A percentile compares a stretch with the other conserved stretches of the same genome.
These are phyloP conservation scores for Hemibates koningsi DNA, from an alignment of 2,113 vertebrate genomes.

Conservation along the genomic window DNA sequence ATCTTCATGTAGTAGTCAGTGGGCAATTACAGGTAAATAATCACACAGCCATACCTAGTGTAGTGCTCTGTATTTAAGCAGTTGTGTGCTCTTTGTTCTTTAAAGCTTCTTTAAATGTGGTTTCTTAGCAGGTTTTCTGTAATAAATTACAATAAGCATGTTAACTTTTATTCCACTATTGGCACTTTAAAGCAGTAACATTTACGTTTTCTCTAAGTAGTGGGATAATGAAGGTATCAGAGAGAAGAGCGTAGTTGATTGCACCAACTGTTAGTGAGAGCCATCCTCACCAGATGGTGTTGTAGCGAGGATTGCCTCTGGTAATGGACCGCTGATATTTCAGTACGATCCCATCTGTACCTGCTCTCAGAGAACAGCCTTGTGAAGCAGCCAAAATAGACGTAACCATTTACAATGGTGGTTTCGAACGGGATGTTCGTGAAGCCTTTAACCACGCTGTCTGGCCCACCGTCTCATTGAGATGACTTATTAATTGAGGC, in stretches of 20 bases:
- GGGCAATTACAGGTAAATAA: neutral
- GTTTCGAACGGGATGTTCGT: neutral
- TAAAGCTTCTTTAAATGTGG: neutral
- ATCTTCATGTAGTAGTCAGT: neutral
- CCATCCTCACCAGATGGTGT: conserved; percentile 43
- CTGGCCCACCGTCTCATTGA: neutral
- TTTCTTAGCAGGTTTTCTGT: neutral
- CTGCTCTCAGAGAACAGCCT: neutral
- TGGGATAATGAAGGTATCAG: neutral
- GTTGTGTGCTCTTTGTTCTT: neutral
- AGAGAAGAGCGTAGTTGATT: conserved; percentile 2
- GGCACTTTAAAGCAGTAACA: neutral
- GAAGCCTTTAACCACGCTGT: neutral
- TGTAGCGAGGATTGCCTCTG: conserved; percentile 1
- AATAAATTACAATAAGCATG: neutral
- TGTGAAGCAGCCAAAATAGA: neutral
- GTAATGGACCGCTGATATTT: conserved; percentile 35
- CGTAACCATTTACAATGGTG: neutral
- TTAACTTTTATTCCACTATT: neutral
- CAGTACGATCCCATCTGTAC: conserved; percentile 20
- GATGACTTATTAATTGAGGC: neutral
- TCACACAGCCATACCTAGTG: neutral
- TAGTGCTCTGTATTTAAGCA: neutral
- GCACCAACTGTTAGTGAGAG: neutral
- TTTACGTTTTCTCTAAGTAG: neutral